These are phyloP conservation scores for Polymixis flavicincta DNA, from an alignment of 2,888 invertebrate species.

Conservation along the genomic window DNA sequence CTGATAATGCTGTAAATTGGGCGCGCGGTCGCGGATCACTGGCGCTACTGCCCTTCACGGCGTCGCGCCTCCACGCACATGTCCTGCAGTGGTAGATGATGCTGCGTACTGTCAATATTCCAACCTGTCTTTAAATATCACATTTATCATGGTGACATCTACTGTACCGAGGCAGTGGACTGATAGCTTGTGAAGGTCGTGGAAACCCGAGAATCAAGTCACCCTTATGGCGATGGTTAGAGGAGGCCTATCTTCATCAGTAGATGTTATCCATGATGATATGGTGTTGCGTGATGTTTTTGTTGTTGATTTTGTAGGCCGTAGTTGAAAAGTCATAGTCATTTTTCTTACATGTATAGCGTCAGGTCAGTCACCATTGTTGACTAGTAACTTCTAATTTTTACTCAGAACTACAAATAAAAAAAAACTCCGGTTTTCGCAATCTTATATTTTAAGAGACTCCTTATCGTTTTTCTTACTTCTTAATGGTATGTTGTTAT, in stretches of 20 bases:
- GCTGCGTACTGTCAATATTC: not conserved
- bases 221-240: not conserved
- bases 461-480: too few relatives aligned
- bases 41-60: constrained; percentile 17
- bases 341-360: not conserved
- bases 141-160: not conserved
- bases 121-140: not conserved
- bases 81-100: not conserved
- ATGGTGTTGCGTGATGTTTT: not conserved
- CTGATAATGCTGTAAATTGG: constrained; percentile 48
- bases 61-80: not conserved
- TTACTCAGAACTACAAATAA: too few relatives aligned
- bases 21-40: constrained; percentile 33
- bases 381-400: not conserved
- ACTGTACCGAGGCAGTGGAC: not conserved
- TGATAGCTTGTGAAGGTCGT: not conserved
- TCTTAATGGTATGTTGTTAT: not conserved
- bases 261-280: too few relatives aligned
- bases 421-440: too few relatives aligned
- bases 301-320: not conserved
- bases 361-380: not conserved
- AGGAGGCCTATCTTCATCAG: not conserved
- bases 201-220: not conserved
- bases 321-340: not conserved
- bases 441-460: not conserved